Percentiles rank a stretch among this genome's conserved stretches.
Conservation (phyloP, 2,888 invertebrate genomes). For the Scaptomyza caliginosa region DNA sequence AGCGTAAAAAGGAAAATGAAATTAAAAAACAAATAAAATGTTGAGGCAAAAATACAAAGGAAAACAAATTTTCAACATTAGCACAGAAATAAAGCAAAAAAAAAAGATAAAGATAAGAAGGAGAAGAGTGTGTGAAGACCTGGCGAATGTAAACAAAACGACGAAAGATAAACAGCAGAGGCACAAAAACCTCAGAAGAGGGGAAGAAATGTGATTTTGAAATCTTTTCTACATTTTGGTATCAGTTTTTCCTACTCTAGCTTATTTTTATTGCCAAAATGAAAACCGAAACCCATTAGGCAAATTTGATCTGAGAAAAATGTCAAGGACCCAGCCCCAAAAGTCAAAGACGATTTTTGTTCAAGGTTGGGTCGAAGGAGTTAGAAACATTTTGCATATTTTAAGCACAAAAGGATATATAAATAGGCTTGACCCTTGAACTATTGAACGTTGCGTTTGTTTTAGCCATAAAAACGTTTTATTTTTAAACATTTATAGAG, state of each 20-base stretch:
- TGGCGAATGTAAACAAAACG: slow-evolving; percentile 70
- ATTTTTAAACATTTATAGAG: slow-evolving; percentile 47
- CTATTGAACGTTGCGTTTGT: slow-evolving; percentile 54
- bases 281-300: slow-evolving; percentile 26
- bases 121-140: slow-evolving; percentile 29
- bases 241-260: too few species aligned
- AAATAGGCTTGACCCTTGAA: slow-evolving; percentile 24
- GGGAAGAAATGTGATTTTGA: too few species aligned
- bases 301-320: slow-evolving; percentile 48
- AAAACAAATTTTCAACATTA: slow-evolving; percentile 63
- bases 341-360: slow-evolving; percentile 9
- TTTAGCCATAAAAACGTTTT: slow-evolving; percentile 55
- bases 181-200: slow-evolving; percentile 44
- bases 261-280: slow-evolving; percentile 38
- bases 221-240: too few species aligned
- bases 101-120: too few species aligned
- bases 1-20: slow-evolving; percentile 18
- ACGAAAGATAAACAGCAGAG: slow-evolving; percentile 78
- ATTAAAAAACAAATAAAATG: slow-evolving; percentile 64
- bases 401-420: neutral
- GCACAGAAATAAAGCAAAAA: slow-evolving; percentile 25
- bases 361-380: slow-evolving; percentile 18
- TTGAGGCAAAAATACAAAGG: slow-evolving; percentile 72
- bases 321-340: slow-evolving; percentile 55
- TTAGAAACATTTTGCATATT: slow-evolving; percentile 60